phyloP scores from a whole-genome alignment of 2,888 invertebrate species.

The Oligia latruncula region DNA sequence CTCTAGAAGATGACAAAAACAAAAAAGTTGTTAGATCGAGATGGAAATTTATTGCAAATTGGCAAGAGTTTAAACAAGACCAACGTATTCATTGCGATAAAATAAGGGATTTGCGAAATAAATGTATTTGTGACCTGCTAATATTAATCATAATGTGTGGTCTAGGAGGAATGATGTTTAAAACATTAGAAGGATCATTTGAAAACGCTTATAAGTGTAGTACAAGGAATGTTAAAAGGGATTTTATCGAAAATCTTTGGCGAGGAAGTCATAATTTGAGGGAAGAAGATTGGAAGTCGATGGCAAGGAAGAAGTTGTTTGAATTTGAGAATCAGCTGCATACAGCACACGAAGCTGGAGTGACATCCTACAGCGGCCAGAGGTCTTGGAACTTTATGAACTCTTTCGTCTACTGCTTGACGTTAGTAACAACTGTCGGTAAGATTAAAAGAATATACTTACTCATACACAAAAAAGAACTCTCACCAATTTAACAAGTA shows the following conservation, averaged over 20 bases:
- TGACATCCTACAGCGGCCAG: constrained; percentile 95
- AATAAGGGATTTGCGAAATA: constrained; percentile 90
- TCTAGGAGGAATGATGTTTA: constrained; percentile 94
- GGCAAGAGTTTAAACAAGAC: constrained; percentile 90
- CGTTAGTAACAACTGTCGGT: constrained; percentile 97
- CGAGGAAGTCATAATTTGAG: constrained; percentile 94
- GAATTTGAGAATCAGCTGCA: constrained; percentile 97
- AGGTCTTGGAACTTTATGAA: constrained; percentile 97
- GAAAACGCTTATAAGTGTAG: constrained; percentile 97
- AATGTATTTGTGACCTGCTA: constrained; percentile 92
- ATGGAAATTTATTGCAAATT: constrained; percentile 87
- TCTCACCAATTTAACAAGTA: neutral
- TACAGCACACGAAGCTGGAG: constrained; percentile 95
- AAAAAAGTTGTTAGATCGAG: constrained; percentile 77
- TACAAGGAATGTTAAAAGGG: constrained; percentile 95
- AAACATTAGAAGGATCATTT: constrained; percentile 95
- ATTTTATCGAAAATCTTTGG: constrained; percentile 96
- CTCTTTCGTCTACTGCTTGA: constrained; percentile 95
- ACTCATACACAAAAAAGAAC: neutral
- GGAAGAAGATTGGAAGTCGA: constrained; percentile 97
- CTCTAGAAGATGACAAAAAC: constrained; percentile 73
- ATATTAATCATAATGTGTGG: constrained; percentile 93
- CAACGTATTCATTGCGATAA: constrained; percentile 89
- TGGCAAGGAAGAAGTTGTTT: constrained; percentile 94
- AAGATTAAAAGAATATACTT: constrained; percentile 79